These are phyloP conservation scores for mouse (Mus musculus) DNA, from an alignment of 2,113 vertebrate species.

Conservation along the genomic window DNA sequence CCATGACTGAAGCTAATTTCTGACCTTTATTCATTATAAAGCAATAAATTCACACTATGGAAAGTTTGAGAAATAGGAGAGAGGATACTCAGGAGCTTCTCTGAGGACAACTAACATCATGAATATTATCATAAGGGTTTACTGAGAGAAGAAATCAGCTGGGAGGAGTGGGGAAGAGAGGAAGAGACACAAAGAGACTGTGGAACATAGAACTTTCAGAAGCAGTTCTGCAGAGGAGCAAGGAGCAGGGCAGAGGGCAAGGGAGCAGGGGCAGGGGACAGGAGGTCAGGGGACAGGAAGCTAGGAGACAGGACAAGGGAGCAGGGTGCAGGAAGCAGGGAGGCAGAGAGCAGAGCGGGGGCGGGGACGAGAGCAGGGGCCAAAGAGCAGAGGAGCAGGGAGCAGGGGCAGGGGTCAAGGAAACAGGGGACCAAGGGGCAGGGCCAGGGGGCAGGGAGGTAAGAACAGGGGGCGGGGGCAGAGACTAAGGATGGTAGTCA, in stretches of 20 bases:
- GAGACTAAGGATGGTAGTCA: no score
- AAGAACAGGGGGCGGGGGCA: neutral
- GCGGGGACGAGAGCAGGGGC: no score
- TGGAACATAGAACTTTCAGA: neutral
- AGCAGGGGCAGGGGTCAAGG: no score
- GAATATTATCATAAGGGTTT: neutral
- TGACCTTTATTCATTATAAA: neutral
- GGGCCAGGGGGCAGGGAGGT: no score
- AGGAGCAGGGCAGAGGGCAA: no score
- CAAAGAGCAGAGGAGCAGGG: no score
- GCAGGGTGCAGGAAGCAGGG: no score
- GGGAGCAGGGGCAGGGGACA: no score
- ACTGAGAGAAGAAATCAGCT: neutral
- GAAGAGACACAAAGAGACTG: neutral
- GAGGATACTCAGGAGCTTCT: neutral
- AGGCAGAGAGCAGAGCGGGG: no score
- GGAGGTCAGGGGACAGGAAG: no score
- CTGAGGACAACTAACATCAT: neutral
- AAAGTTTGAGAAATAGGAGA: neutral
- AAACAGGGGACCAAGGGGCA: no score
- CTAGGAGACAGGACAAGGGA: no score
- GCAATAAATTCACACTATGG: neutral
- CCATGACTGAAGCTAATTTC: neutral
- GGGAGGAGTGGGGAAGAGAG: neutral
- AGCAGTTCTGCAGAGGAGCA: neutral